phyloP scores from a whole-genome alignment of 2,113 vertebrate species.

The Egretta garzetta region DNA sequence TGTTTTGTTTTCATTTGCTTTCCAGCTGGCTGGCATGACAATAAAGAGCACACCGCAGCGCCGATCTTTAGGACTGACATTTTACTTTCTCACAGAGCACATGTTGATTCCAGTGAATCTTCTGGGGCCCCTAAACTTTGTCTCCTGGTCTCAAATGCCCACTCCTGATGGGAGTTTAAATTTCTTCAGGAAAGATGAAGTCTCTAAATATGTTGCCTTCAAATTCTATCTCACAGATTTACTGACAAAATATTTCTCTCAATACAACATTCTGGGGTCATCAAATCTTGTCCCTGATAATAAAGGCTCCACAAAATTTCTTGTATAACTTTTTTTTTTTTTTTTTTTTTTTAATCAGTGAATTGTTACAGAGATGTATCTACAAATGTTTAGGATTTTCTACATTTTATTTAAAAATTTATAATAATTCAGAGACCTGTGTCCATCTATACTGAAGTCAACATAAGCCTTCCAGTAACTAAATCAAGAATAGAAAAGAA shows the following conservation, averaged over 20 bases:
- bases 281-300: not conserved
- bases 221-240: not conserved
- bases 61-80: rapidly evolving
- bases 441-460: not conserved
- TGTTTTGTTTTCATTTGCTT: not conserved
- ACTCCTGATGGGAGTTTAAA: not conserved
- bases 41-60: not conserved
- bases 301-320: not conserved
- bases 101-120: not conserved
- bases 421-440: not conserved
- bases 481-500: not conserved
- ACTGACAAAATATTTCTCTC: not conserved
- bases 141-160: not conserved
- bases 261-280: not conserved
- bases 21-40: not conserved
- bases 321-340: no score
- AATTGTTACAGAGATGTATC: not conserved
- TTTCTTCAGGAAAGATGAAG: not conserved
- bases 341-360: no score
- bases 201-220: not conserved
- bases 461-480: not conserved
- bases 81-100: not conserved
- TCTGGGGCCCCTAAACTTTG: not conserved
- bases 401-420: not conserved
- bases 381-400: not conserved